Conservation (phyloP, 1,140 invertebrate genomes). For the Lucilia cuprina region DNA sequence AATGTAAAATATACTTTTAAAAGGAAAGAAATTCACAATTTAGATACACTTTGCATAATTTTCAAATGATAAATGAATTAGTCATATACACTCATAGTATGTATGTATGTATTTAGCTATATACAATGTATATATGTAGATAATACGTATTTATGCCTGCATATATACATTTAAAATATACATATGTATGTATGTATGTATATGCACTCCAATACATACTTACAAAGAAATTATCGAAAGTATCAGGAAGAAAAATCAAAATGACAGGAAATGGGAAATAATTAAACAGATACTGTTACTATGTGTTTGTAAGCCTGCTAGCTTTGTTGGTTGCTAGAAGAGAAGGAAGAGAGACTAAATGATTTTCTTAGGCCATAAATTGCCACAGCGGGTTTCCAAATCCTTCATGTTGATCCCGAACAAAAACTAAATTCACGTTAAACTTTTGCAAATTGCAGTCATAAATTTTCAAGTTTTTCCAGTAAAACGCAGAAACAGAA, state of each 20-base stretch:
- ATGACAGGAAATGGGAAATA: background rate
- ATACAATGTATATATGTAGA: too few relatives aligned
- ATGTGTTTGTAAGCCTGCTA: background rate
- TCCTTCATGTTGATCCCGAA: background rate
- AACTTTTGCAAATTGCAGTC: slow-evolving; percentile 5
- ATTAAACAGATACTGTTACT: background rate
- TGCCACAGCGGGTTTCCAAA: slow-evolving; percentile 12
- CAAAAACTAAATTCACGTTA: background rate
- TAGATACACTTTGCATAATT: slow-evolving; percentile 23
- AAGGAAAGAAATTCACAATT: too few relatives aligned
- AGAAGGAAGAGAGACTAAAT: background rate
- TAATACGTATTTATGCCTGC: too few relatives aligned
- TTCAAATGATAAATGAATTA: background rate
- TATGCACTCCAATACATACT: too few relatives aligned
- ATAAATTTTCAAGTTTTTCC: background rate
- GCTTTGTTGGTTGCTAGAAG: background rate
- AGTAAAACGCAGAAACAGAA: background rate
- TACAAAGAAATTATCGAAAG: too few relatives aligned
- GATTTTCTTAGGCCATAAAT: background rate
- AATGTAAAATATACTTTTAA: background rate
- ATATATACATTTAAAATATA: too few relatives aligned
- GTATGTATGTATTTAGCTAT: too few relatives aligned
- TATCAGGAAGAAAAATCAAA: background rate
- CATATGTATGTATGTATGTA: too few relatives aligned
- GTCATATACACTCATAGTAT: background rate